Conservation (phyloP, 2,888 invertebrate species). For the Apoda limacodes region DNA sequence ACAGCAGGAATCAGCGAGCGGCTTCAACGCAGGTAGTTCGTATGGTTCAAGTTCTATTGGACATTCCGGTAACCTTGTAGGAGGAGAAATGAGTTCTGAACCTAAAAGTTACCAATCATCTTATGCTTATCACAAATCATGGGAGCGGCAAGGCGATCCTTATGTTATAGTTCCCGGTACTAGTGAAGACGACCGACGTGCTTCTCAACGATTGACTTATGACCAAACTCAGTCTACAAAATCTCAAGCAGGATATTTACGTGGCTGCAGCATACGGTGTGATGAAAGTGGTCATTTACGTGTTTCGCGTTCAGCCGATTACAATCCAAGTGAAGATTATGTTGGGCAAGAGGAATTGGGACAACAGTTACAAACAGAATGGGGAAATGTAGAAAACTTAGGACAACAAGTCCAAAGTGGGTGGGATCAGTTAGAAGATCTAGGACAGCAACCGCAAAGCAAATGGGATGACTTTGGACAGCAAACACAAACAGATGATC, state of each 20-base stretch:
- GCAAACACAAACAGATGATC: conserved; percentile 27
- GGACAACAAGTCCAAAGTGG: conserved; percentile 27
- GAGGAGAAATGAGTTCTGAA: conserved; percentile 23
- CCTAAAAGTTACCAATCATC: conserved; percentile 62
- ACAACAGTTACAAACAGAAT: conserved; percentile 8
- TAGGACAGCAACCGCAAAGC: conserved; percentile 25
- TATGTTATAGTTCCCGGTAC: conserved; percentile 52
- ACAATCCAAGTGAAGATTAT: conserved; percentile 14
- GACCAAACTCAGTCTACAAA: conserved; percentile 27
- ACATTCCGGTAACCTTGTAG: conserved; percentile 1
- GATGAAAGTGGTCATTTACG: conserved; percentile 40
- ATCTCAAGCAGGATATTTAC: conserved; percentile 32
- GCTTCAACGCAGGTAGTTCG: conserved; percentile 1
- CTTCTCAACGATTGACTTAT: conserved; percentile 33
- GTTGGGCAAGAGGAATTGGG: too few species aligned
- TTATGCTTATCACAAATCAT: conserved; percentile 62
- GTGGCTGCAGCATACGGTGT: conserved; percentile 27
- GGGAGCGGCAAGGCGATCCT: conserved; percentile 64
- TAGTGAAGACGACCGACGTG: conserved; percentile 27
- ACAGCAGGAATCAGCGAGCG: conserved; percentile 16
- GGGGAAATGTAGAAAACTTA: conserved; percentile 24
- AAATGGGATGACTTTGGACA: conserved; percentile 26
- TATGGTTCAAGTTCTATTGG: neutral
- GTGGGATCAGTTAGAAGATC: conserved; percentile 16
- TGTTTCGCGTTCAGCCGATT: conserved; percentile 34